Conservation (phyloP, 2,888 invertebrate genomes). For the Villa cingulata region DNA sequence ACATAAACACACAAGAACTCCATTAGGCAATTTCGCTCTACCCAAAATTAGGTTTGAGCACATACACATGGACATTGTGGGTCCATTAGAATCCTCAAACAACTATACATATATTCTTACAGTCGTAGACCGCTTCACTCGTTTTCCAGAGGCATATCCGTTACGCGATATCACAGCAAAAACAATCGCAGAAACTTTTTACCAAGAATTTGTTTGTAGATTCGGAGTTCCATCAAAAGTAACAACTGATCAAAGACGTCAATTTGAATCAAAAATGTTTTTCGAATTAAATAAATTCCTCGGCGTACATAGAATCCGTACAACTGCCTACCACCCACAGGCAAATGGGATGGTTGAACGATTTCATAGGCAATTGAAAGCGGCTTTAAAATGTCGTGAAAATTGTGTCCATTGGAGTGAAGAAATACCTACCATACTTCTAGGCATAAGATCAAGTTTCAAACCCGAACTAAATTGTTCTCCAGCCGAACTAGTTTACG, state of each 20-base stretch:
- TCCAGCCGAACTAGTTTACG: conserved; percentile 10
- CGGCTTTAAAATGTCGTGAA: neutral
- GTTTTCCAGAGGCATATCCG: conserved; percentile 12
- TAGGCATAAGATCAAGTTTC: conserved; percentile 8
- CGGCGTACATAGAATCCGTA: conserved; percentile 4
- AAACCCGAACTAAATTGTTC: conserved; percentile 8
- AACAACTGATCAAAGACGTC: conserved; percentile 9
- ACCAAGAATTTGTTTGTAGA: conserved; percentile 10
- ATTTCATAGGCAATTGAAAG: conserved; percentile 9
- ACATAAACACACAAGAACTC: too few species aligned
- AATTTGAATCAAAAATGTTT: conserved; percentile 11
- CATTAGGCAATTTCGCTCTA: too few species aligned
- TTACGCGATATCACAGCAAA: conserved; percentile 9
- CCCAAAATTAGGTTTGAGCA: too few species aligned
- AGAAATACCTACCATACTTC: conserved; percentile 7
- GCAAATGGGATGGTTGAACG: conserved; percentile 9
- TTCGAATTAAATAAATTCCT: conserved; percentile 3
- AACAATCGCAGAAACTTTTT: conserved; percentile 9
- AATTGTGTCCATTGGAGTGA: neutral
- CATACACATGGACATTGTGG: conserved; percentile 27
- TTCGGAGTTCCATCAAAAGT: conserved; percentile 9
- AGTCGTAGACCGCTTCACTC: conserved; percentile 9
- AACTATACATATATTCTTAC: conserved; percentile 10
- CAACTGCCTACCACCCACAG: conserved; percentile 10
- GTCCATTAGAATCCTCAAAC: conserved; percentile 20